Percentiles rank a stretch among this genome's conserved stretches.
Evolutionary conservation across 2,888 invertebrate genomes (phyloP).

Genomic region (Lydus trimaculatus): DNA sequence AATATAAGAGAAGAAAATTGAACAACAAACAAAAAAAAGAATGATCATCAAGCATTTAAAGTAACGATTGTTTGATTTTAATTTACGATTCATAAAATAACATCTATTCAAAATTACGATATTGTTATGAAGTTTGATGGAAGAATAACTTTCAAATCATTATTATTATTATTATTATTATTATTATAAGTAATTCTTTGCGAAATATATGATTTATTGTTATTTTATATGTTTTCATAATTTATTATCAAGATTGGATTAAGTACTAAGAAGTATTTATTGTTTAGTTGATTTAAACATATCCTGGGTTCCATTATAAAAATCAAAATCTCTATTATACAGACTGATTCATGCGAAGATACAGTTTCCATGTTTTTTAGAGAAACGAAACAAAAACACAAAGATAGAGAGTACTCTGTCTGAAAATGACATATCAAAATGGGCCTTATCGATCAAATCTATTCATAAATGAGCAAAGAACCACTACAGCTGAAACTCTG

Average conservation of each 20-base stretch:
- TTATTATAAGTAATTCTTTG: conserved; percentile 17
- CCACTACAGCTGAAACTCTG: too few species aligned
- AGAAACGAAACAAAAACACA: too few species aligned
- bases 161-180: conserved; percentile 26
- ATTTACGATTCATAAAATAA: conserved; percentile 34
- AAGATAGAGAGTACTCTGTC: too few species aligned
- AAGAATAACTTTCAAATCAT: conserved; percentile 18
- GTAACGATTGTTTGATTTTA: conserved; percentile 31
- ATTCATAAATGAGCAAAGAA: too few species aligned
- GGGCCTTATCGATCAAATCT: too few species aligned
- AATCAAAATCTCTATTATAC: too few species aligned
- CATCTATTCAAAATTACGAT: conserved; percentile 25
- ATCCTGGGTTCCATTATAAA: too few species aligned
- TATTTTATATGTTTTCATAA: conserved; percentile 3
- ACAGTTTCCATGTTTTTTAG: too few species aligned
- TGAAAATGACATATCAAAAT: too few species aligned
- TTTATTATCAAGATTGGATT: not conserved
- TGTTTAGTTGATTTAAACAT: not conserved
- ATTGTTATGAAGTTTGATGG: conserved; percentile 15
- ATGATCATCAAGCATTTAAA: not conserved
- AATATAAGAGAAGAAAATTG: not conserved
- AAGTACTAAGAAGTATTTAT: not conserved
- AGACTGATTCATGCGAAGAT: too few species aligned
- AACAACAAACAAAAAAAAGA: not conserved
- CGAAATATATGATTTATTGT: conserved; percentile 23